Conservation (phyloP, 2,888 invertebrate genomes). For the Leptodirus hochenwartii region DNA sequence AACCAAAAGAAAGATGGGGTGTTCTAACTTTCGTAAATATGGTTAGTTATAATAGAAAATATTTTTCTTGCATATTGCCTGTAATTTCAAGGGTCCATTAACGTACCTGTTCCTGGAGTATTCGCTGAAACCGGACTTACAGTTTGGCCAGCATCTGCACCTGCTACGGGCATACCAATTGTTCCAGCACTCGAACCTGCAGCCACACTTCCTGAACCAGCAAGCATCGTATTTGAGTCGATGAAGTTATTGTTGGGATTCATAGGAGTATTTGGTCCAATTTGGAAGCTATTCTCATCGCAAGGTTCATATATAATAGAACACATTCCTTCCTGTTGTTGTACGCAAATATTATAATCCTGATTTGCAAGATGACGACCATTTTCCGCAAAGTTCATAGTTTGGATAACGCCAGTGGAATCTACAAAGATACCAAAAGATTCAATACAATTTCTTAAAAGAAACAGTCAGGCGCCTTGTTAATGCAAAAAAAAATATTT, state of each 20-base stretch:
- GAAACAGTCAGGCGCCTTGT: constrained; percentile 11
- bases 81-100: too few relatives aligned
- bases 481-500: constrained; percentile 23
- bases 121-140: background rate
- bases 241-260: too few relatives aligned
- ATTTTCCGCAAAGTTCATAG: constrained; percentile 67
- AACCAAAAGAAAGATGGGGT: too few relatives aligned
- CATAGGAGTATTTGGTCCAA: constrained; percentile 36
- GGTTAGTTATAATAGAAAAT: too few relatives aligned
- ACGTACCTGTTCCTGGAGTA: constrained; percentile 1
- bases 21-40: too few relatives aligned
- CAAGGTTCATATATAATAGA: constrained; percentile 62
- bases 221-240: too few relatives aligned
- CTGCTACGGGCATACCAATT: too few relatives aligned
- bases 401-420: constrained; percentile 38
- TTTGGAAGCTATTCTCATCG: constrained; percentile 55
- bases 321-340: constrained; percentile 51
- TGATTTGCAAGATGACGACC: constrained; percentile 65
- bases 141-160: too few relatives aligned
- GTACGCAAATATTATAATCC: constrained; percentile 58
- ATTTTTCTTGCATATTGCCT: too few relatives aligned
- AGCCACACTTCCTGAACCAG: too few relatives aligned
- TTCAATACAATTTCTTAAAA: background rate
- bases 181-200: too few relatives aligned
- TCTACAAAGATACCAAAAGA: background rate